phyloP scores from a whole-genome alignment of 2,797 vertebrate genomes.

The Margarornis squamiger region DNA sequence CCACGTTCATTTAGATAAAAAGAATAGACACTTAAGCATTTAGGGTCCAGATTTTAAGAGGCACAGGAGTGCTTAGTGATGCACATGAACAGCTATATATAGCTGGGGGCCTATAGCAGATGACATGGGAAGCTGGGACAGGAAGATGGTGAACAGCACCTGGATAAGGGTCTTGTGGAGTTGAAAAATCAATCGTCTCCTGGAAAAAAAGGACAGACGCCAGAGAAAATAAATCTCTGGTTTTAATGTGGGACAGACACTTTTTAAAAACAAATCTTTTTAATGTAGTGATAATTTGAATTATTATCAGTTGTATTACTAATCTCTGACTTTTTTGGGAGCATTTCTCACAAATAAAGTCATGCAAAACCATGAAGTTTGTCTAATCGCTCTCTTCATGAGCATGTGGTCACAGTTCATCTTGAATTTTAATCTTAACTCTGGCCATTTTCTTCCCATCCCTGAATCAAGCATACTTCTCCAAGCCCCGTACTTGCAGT shows the following conservation, averaged over 20 bases:
- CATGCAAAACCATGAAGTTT: neutral
- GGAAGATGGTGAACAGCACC: neutral
- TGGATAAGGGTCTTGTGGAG: neutral
- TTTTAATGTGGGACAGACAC: neutral
- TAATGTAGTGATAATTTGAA: neutral
- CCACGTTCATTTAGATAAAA: neutral
- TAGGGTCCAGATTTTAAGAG: neutral
- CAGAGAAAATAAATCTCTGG: neutral
- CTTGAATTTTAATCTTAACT: neutral
- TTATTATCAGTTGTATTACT: neutral
- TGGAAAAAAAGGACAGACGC: neutral
- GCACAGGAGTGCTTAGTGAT: neutral
- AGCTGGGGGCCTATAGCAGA: neutral
- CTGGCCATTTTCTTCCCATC: neutral
- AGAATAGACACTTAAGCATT: neutral
- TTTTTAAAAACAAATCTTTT: neutral
- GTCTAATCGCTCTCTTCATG: neutral
- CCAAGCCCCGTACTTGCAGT: neutral
- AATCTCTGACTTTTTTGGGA: neutral
- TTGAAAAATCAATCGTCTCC: neutral
- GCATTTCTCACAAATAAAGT: neutral
- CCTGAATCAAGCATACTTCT: neutral
- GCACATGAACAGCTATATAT: neutral
- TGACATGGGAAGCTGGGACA: rapidly evolving
- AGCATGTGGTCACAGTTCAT: neutral